Percentiles rank a stretch among this genome's conserved stretches.
Evolutionary conservation across 1,140 invertebrate species (phyloP).

Genomic region (Leucophenga varia): DNA sequence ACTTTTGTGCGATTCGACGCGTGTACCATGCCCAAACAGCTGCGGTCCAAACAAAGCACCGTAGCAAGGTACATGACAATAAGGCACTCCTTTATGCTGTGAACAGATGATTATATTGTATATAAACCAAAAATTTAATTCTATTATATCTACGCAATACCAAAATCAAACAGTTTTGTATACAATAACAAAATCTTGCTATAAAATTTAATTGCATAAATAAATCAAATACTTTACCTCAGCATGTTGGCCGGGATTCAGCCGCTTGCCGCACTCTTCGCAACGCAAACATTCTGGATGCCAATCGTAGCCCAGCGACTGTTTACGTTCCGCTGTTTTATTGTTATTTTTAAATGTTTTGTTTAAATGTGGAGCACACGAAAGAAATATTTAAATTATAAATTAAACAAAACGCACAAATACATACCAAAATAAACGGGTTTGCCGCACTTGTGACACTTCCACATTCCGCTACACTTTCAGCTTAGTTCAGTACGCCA

Average conservation of each 20-base stretch:
- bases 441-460: slow-evolving; percentile 84
- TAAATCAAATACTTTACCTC: slow-evolving; percentile 64
- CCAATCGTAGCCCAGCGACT: slow-evolving; percentile 91
- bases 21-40: slow-evolving; percentile 82
- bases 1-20: slow-evolving; percentile 83
- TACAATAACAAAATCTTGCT: slow-evolving; percentile 6
- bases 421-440: slow-evolving; percentile 80
- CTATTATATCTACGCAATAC: too few species aligned
- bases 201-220: neutral
- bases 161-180: too few species aligned
- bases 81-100: slow-evolving; percentile 87
- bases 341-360: slow-evolving; percentile 30
- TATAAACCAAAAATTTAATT: neutral
- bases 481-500: slow-evolving; percentile 19
- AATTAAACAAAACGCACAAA: slow-evolving; percentile 13
- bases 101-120: slow-evolving; percentile 25
- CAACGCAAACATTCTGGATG: slow-evolving; percentile 88
- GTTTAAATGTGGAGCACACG: slow-evolving; percentile 32
- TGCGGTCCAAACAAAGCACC: slow-evolving; percentile 84
- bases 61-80: slow-evolving; percentile 89
- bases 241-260: slow-evolving; percentile 85
- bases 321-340: slow-evolving; percentile 81
- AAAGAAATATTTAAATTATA: slow-evolving; percentile 12
- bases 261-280: slow-evolving; percentile 86
- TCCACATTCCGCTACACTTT: slow-evolving; percentile 67